Base-by-base conservation (phyloP, 2,113 vertebrate species). In the Elachura formosa region DNA sequence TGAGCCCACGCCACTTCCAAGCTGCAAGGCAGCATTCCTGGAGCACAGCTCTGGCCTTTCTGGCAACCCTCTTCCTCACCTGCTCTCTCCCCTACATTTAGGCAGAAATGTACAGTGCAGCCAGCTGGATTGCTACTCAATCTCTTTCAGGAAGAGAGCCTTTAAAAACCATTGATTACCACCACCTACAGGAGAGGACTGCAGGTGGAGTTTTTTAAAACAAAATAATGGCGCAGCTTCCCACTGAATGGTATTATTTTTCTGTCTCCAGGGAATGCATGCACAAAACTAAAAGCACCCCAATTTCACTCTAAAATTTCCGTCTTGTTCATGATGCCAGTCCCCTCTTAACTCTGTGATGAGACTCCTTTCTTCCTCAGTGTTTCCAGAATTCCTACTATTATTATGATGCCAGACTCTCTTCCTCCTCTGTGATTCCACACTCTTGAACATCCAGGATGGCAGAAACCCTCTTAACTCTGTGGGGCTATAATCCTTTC, bases 1-100 rank as follows among this genome's bases (percentile, higher is more conserved):
- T 3, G 1, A 23, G 25, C 7, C 29, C 26, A 11, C 69, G 2
- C 0, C 10, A 10, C 14, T 18, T 45, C 29, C 26, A 63, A 61
- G n/a, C 43, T 75, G 38, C 17, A 5, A 14, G 19, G 28, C 15
- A 75, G 58, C 36, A 69, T 34, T 14, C 24, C 22, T 8, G 14
- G 16, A 43, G 3, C 3, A 74, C 33, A 83, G 20, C 21, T 45
- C 43, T 45, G 18, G 29, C 19, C 56, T 54, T 82, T 20, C 61
- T 38, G 15, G 13, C 9, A 89, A 29, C 8, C 4, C 10, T 36
- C 29, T 73, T 41, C 67, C 68, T 69, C 3, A 5, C 11, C 5
- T 17, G 13, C 3, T 25, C 19, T 71, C 12, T 11, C 34, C 16
- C 11, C 20, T 7, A 8, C 10, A 21, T 43, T 16, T 23, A 12